These are phyloP conservation scores for Emydura subglobosa DNA, from an alignment of 2,113 vertebrate species.

Conservation along the genomic window DNA sequence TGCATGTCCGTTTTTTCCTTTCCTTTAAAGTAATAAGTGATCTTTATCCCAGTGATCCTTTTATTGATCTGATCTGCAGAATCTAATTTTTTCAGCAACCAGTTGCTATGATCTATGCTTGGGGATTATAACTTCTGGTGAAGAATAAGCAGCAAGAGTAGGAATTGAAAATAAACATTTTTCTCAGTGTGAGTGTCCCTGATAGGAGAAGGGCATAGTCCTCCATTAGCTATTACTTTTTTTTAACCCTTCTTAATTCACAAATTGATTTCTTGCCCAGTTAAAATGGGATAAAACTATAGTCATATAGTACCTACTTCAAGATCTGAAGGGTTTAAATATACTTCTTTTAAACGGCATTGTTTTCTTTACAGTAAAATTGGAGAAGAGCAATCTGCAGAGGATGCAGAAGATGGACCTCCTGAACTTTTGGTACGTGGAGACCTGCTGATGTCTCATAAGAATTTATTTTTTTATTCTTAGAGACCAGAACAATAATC, in stretches of 20 bases:
- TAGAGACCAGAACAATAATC: background rate
- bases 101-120: background rate
- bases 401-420: slow-evolving; percentile 93
- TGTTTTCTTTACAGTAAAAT: slow-evolving; percentile 87
- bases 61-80: background rate
- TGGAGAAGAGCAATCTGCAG: slow-evolving; percentile 94
- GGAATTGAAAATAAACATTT: background rate
- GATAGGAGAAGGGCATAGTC: background rate
- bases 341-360: background rate
- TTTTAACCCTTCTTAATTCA: background rate
- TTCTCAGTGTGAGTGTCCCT: background rate
- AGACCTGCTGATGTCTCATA: background rate
- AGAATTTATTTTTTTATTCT: background rate
- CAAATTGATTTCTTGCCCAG: background rate
- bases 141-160: background rate
- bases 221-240: background rate
- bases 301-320: background rate
- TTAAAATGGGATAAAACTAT: background rate
- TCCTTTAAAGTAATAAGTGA: background rate
- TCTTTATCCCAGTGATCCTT: background rate
- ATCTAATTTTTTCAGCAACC: background rate
- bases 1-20: background rate
- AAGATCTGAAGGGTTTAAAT: background rate
- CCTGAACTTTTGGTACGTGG: slow-evolving; percentile 90
- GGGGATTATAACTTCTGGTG: background rate